Percentiles rank a stretch among this genome's conserved stretches.
These are phyloP conservation scores for Enteromius unitaeniatus DNA, from an alignment of 2,797 vertebrate genomes.

Conservation along the genomic window DNA sequence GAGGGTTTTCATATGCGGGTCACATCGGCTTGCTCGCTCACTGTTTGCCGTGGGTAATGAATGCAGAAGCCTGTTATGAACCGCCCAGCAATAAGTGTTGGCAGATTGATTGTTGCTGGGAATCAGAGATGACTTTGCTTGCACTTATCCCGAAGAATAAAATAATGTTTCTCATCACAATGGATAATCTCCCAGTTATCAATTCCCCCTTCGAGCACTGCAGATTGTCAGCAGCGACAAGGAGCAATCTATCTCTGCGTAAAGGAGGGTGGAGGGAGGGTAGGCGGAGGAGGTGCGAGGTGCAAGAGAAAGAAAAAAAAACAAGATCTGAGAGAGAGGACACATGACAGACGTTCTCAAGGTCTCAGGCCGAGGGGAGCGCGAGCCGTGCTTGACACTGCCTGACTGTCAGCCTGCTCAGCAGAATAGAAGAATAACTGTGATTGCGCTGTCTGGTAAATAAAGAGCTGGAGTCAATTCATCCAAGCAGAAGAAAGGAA, in stretches of 20 bases:
- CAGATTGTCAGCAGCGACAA: slow-evolving; percentile 39
- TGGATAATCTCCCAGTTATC: slow-evolving; percentile 63
- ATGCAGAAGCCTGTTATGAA: slow-evolving; percentile 52
- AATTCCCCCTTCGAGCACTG: slow-evolving; percentile 36
- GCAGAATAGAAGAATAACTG: slow-evolving; percentile 26
- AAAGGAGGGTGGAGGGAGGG: slow-evolving; percentile 25
- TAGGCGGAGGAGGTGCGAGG: background rate
- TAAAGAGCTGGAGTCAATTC: slow-evolving; percentile 23
- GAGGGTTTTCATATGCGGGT: slow-evolving; percentile 38
- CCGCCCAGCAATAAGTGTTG: slow-evolving; percentile 53
- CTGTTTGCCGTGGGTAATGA: slow-evolving; percentile 52
- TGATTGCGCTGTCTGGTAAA: slow-evolving; percentile 22
- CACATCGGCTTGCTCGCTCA: slow-evolving; percentile 38
- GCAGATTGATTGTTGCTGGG: slow-evolving; percentile 63
- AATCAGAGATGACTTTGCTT: slow-evolving; percentile 64
- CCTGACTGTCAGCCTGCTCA: slow-evolving; percentile 28
- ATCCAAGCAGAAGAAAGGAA: background rate
- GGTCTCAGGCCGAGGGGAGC: slow-evolving; percentile 21
- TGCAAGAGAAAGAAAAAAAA: background rate
- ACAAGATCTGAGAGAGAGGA: slow-evolving; percentile 1
- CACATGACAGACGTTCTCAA: slow-evolving; percentile 32
- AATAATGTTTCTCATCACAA: slow-evolving; percentile 67
- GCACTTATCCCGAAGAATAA: slow-evolving; percentile 63
- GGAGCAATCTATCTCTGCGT: slow-evolving; percentile 33
- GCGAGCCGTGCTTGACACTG: slow-evolving; percentile 26